A percentile compares a stretch with the other conserved stretches of the same genome.
These are phyloP conservation scores for Sthenelais limicola DNA, from an alignment of 2,888 invertebrate genomes.

Conservation along the genomic window DNA sequence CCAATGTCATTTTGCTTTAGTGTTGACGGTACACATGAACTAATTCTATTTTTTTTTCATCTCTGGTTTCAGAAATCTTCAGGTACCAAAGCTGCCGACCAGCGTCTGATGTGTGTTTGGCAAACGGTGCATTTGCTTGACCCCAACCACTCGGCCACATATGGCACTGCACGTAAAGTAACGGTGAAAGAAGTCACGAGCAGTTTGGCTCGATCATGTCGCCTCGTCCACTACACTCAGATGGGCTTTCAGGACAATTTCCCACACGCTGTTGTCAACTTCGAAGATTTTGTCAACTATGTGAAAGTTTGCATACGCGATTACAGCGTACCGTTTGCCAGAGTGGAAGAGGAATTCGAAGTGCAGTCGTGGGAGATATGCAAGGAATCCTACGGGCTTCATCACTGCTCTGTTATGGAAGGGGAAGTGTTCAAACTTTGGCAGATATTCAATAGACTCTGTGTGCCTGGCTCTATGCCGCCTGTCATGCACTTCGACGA, in stretches of 20 bases:
- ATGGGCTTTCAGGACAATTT: constrained; percentile 15
- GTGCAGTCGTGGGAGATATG: constrained; percentile 23
- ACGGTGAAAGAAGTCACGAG: constrained; percentile 7
- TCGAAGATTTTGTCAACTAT: constrained; percentile 23
- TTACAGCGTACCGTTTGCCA: background rate
- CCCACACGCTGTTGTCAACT: constrained; percentile 12
- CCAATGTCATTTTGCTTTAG: too few relatives aligned
- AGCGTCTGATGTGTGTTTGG: constrained; percentile 50
- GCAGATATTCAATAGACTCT: constrained; percentile 49
- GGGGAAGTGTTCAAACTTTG: constrained; percentile 43
- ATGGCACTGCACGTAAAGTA: constrained; percentile 1
- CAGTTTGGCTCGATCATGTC: background rate
- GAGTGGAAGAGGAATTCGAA: constrained; percentile 13
- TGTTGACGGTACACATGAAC: too few relatives aligned
- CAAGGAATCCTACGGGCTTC: constrained; percentile 12
- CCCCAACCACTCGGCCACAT: constrained; percentile 20
- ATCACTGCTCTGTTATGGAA: constrained; percentile 23
- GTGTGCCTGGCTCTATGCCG: constrained; percentile 47
- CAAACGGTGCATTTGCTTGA: constrained; percentile 43
- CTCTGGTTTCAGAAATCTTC: too few relatives aligned
- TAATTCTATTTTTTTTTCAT: too few relatives aligned
- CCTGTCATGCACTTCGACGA: constrained; percentile 44
- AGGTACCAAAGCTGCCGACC: constrained; percentile 9
- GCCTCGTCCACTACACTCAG: constrained; percentile 12
- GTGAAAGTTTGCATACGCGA: constrained; percentile 12